Conservation (phyloP, 2,888 invertebrate species). For the Acanthosoma haemorrhoidale region DNA sequence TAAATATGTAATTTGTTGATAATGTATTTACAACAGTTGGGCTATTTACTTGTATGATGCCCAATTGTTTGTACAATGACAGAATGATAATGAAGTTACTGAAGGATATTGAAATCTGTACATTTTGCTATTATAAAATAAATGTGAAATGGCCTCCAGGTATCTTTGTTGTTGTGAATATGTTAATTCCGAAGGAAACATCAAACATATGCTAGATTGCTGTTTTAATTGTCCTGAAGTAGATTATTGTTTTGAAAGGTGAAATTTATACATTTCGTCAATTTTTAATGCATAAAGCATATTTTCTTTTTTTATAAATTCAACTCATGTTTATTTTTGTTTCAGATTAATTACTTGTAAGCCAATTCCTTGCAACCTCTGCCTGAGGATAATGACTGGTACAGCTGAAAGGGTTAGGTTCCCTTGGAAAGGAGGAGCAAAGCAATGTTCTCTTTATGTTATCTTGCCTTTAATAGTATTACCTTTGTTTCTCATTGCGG, state of each 20-base stretch:
- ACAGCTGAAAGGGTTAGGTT: conserved; percentile 54
- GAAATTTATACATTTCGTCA: conserved; percentile 27
- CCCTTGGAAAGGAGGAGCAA: conserved; percentile 57
- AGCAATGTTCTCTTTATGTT: conserved; percentile 51
- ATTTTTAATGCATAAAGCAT: conserved; percentile 1
- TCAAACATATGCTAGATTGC: conserved; percentile 54
- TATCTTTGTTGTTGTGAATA: conserved; percentile 57
- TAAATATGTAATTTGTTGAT: too few relatives aligned
- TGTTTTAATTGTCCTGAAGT: conserved; percentile 57
- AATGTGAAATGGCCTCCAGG: conserved; percentile 32
- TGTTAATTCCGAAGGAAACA: conserved; percentile 50
- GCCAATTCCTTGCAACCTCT: conserved; percentile 45
- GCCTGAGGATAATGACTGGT: conserved; percentile 48
- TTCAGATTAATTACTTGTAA: conserved; percentile 48
- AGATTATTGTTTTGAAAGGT: conserved; percentile 55
- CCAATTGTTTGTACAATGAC: too few relatives aligned
- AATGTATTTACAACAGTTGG: too few relatives aligned
- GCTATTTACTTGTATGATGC: too few relatives aligned
- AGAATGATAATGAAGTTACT: too few relatives aligned
- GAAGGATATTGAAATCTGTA: too few relatives aligned
- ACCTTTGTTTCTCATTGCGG: conserved; percentile 38
- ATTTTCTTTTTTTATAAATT: neutral
- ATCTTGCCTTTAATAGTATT: conserved; percentile 51
- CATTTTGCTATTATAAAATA: too few relatives aligned
- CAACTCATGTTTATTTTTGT: too few relatives aligned